These are phyloP conservation scores for Morbakka virulenta DNA, from an alignment of 30 jellyfish, hydroid and myxozoan species.

Conservation along the genomic window DNA sequence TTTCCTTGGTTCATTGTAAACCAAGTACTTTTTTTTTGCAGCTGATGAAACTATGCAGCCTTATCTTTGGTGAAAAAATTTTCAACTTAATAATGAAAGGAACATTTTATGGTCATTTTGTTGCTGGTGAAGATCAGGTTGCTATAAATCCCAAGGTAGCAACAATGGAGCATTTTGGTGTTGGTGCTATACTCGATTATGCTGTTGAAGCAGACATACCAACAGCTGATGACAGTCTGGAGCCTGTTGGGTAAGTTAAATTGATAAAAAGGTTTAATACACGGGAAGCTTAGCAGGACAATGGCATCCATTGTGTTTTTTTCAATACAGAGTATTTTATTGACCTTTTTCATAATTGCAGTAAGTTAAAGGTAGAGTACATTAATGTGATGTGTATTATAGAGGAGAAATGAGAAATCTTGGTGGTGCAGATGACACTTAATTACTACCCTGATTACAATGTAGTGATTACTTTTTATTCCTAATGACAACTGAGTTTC, in stretches of 20 bases:
- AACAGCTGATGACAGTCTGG: background rate
- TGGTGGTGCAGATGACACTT: no score
- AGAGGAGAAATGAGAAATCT: no score
- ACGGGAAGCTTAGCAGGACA: no score
- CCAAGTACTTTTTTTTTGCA: background rate
- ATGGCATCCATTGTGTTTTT: no score
- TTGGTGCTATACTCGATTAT: slow-evolving; percentile 93
- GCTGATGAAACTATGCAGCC: slow-evolving; percentile 69
- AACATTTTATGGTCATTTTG: slow-evolving; percentile 88
- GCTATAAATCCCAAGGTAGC: slow-evolving; percentile 64
- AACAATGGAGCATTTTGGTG: slow-evolving; percentile 74
- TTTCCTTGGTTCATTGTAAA: background rate
- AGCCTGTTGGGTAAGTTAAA: slow-evolving; percentile 1
- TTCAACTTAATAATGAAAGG: slow-evolving; percentile 63
- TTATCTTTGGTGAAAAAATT: slow-evolving; percentile 71
- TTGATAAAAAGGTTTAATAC: no score
- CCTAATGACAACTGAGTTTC: no score
- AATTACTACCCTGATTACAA: no score
- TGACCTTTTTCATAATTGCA: no score
- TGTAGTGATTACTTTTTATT: no score
- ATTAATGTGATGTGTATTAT: no score
- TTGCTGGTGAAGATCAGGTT: slow-evolving; percentile 88
- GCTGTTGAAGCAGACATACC: slow-evolving; percentile 98
- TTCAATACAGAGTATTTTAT: no score
- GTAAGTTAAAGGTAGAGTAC: no score